phyloP scores from a whole-genome alignment of 2,797 vertebrate genomes.

The Epinephelus coioides region DNA sequence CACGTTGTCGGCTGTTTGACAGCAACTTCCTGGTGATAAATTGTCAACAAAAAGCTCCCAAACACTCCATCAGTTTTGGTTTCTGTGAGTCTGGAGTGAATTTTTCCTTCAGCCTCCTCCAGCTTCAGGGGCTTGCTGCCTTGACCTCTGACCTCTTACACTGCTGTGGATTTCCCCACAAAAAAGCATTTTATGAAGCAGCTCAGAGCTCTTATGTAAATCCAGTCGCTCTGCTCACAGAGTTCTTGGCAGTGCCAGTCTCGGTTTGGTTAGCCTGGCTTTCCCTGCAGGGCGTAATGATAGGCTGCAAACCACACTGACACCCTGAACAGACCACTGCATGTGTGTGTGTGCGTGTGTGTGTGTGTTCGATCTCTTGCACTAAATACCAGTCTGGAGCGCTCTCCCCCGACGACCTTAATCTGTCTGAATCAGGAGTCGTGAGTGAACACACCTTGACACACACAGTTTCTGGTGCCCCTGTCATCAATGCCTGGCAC shows the following conservation, averaged over 20 bases:
- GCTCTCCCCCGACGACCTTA: constrained; percentile 50
- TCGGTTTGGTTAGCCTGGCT: constrained; percentile 68
- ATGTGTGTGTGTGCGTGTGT: constrained; percentile 41
- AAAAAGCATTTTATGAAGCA: constrained; percentile 38
- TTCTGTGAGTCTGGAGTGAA: neutral
- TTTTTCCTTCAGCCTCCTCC: neutral
- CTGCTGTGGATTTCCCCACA: constrained; percentile 41
- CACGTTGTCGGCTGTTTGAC: neutral
- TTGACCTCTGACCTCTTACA: constrained; percentile 45
- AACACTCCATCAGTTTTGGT: neutral
- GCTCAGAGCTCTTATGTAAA: constrained; percentile 64
- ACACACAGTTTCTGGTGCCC: constrained; percentile 67
- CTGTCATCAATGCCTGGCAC: constrained; percentile 75
- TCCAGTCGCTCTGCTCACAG: constrained; percentile 25
- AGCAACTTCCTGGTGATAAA: constrained; percentile 7
- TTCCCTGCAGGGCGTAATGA: constrained; percentile 75
- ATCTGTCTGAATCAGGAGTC: constrained; percentile 68
- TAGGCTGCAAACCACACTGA: constrained; percentile 77
- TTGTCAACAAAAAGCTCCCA: constrained; percentile 13
- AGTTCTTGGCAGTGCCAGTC: constrained; percentile 74
- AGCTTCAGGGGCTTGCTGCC: neutral
- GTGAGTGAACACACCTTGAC: constrained; percentile 64
- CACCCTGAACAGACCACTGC: constrained; percentile 72
- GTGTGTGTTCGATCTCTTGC: constrained; percentile 38
- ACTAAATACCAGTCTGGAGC: constrained; percentile 60